phyloP scores from a whole-genome alignment of 2,113 vertebrate genomes.

The Cyphomyrus plagiostoma region DNA sequence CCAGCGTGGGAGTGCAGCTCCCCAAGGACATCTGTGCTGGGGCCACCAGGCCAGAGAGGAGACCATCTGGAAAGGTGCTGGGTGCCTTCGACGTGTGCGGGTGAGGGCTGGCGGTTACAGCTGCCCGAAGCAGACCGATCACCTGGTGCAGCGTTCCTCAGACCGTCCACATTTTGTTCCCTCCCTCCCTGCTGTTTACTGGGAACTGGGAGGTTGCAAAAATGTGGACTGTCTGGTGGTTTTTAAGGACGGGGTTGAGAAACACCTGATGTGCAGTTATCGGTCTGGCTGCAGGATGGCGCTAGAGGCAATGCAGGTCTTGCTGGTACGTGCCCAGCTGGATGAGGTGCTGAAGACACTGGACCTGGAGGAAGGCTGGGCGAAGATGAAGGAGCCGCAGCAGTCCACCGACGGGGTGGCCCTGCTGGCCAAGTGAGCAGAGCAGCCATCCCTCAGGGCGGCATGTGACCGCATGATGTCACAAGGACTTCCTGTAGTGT shows the following conservation, averaged over 20 bases:
- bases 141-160: not conserved
- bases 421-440: constrained; percentile 65
- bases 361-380: constrained; percentile 68
- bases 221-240: not conserved
- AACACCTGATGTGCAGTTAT: not conserved
- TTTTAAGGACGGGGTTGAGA: not conserved
- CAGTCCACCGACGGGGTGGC: constrained; percentile 69
- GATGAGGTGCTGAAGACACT: constrained; percentile 61
- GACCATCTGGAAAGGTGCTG: constrained; percentile 33
- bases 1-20: constrained; percentile 69
- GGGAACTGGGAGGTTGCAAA: not conserved
- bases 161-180: not conserved
- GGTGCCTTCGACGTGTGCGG: constrained; percentile 69
- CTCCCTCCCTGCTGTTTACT: not conserved
- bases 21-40: constrained; percentile 58
- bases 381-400: constrained; percentile 56
- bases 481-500: not conserved
- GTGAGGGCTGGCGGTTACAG: constrained; percentile 38
- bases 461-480: not conserved
- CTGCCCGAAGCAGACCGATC: not conserved
- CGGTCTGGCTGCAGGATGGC: constrained; percentile 59
- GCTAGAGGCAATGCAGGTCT: constrained; percentile 61
- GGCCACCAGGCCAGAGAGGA: constrained; percentile 49
- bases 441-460: not conserved
- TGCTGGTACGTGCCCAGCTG: constrained; percentile 65